Percentiles rank a stretch among this genome's conserved stretches.
Conservation (phyloP, 2,797 vertebrate genomes). For the Phylloscopus collybita region DNA sequence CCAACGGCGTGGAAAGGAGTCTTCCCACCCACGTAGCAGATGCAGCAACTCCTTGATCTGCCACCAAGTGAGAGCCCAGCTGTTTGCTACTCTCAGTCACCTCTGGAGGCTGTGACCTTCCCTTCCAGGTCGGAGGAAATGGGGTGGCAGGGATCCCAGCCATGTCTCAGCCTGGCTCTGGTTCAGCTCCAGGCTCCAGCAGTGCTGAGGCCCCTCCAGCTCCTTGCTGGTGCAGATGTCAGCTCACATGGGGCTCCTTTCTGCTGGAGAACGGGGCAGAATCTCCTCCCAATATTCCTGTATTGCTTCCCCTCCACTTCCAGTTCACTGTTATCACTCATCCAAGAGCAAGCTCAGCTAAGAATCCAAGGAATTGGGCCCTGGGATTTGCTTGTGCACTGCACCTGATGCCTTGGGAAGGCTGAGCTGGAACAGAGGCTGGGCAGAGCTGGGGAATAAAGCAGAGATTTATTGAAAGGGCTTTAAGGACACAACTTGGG, state of each 20-base stretch:
- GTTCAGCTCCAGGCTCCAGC: not conserved
- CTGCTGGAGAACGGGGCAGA: not conserved
- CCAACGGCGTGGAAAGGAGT: not conserved
- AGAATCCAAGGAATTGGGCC: not conserved
- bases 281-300: not conserved
- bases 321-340: not conserved
- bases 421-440: not conserved
- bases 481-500: not conserved
- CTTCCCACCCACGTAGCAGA: not conserved
- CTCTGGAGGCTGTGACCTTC: not conserved
- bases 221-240: not conserved
- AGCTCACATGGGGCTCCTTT: not conserved
- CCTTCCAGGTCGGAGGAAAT: not conserved
- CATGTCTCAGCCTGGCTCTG: not conserved
- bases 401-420: not conserved
- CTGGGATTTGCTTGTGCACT: not conserved
- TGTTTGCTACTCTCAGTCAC: not conserved
- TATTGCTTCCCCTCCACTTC: rapidly evolving
- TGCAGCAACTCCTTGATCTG: not conserved
- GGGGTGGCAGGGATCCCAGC: not conserved
- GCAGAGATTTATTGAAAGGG: not conserved
- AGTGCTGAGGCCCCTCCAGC: not conserved
- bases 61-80: not conserved
- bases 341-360: not conserved
- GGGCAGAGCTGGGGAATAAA: not conserved